A percentile compares a stretch with the other conserved stretches of the same genome.
phyloP scores from a whole-genome alignment of 1,140 invertebrate genomes.

The Marisa cornuarietis region DNA sequence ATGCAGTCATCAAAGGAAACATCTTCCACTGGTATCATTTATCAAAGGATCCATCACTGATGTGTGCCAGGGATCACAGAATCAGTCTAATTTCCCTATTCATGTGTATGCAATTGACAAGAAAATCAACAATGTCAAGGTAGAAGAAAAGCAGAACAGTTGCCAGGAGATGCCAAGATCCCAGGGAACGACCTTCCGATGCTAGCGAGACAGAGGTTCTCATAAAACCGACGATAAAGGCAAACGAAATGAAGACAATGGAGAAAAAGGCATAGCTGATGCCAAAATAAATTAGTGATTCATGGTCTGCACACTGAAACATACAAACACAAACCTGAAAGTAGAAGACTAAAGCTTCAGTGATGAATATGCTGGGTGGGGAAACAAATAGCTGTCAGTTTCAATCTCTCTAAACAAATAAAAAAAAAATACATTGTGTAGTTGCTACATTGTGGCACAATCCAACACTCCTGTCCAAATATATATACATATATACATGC shows the following conservation, averaged over 20 bases:
- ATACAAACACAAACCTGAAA: background rate
- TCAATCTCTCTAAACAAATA: too few species aligned
- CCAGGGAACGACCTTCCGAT: slow-evolving; percentile 44
- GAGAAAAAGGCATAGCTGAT: slow-evolving; percentile 59
- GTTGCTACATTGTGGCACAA: too few species aligned
- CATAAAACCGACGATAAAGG: slow-evolving; percentile 53
- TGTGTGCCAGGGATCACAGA: slow-evolving; percentile 15
- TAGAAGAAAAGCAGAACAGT: slow-evolving; percentile 52
- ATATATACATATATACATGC: too few species aligned
- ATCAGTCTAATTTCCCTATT: slow-evolving; percentile 44
- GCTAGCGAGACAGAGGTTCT: slow-evolving; percentile 47
- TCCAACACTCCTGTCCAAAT: too few species aligned
- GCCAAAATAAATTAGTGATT: slow-evolving; percentile 50
- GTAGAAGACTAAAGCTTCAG: too few species aligned
- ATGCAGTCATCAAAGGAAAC: too few species aligned
- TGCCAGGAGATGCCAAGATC: slow-evolving; percentile 48
- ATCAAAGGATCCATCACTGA: background rate
- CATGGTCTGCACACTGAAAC: slow-evolving; percentile 46
- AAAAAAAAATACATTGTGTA: too few species aligned
- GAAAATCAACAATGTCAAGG: slow-evolving; percentile 52
- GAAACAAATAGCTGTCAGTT: too few species aligned
- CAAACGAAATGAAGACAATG: slow-evolving; percentile 48
- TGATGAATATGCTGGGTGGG: too few species aligned
- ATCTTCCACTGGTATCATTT: too few species aligned
- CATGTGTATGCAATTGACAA: slow-evolving; percentile 52